These are phyloP conservation scores for Notocelia uddmanniana DNA, from an alignment of 2,888 invertebrate genomes.

Conservation along the genomic window DNA sequence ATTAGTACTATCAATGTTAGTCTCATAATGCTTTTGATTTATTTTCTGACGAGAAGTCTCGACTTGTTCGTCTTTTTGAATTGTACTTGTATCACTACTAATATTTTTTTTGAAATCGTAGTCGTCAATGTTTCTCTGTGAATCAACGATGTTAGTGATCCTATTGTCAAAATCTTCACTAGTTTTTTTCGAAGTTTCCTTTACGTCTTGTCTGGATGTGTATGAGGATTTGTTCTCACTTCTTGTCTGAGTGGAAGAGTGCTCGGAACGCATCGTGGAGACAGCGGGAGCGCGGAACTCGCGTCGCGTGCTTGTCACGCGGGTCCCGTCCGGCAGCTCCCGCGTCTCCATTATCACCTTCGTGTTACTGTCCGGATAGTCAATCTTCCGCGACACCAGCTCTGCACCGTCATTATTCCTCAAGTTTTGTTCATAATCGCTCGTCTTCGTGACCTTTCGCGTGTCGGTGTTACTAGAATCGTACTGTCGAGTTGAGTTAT, in stretches of 20 bases:
- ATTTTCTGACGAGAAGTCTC: conserved; percentile 34
- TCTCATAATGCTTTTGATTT: conserved; percentile 46
- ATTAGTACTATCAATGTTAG: conserved; percentile 54
- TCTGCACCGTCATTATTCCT: conserved; percentile 72
- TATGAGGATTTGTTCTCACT: conserved; percentile 66
- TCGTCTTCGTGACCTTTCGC: conserved; percentile 57
- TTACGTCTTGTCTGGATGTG: conserved; percentile 63
- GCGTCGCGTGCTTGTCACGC: conserved; percentile 88
- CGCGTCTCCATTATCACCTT: conserved; percentile 89
- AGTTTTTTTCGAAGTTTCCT: conserved; percentile 63
- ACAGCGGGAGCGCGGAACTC: conserved; percentile 83
- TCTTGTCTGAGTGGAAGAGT: conserved; percentile 63
- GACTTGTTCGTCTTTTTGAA: conserved; percentile 39
- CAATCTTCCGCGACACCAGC: conserved; percentile 84
- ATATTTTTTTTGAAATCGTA: conserved; percentile 65
- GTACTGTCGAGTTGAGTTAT: conserved; percentile 59
- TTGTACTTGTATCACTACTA: conserved; percentile 51
- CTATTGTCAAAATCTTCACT: conserved; percentile 60
- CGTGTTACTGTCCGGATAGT: conserved; percentile 88
- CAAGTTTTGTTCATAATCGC: conserved; percentile 60
- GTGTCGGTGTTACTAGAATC: conserved; percentile 64
- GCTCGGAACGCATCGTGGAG: conserved; percentile 69
- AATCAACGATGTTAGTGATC: conserved; percentile 67
- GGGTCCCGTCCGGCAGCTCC: conserved; percentile 88
- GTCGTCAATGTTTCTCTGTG: conserved; percentile 72